phyloP scores from a whole-genome alignment of 2,888 invertebrate species.

The Lucinisca nassula region DNA sequence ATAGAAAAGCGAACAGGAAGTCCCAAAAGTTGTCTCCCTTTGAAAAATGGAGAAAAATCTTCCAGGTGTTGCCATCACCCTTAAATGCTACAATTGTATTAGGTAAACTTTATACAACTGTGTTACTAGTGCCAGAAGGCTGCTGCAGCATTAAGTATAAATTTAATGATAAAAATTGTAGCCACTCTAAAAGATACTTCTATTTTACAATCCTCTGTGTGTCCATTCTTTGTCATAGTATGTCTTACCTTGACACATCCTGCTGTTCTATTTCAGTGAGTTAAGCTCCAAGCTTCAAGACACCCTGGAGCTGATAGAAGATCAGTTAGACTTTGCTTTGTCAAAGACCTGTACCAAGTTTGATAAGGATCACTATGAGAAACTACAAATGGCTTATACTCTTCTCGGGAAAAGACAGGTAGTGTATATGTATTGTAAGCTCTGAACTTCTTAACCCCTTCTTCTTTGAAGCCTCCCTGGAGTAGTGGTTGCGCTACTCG shows the following conservation, averaged over 20 bases:
- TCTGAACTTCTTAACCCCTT: too few relatives aligned
- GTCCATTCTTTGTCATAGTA: too few relatives aligned
- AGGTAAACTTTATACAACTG: conserved; percentile 82
- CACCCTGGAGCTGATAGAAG: conserved; percentile 96
- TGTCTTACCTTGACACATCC: too few relatives aligned
- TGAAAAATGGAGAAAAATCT: conserved; percentile 81
- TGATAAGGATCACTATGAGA: conserved; percentile 93
- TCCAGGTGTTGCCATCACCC: conserved; percentile 93
- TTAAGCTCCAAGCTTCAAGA: conserved; percentile 96
- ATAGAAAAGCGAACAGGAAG: conserved; percentile 15
- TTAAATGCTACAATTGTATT: conserved; percentile 96
- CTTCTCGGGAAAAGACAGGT: conserved; percentile 94
- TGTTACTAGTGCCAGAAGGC: conserved; percentile 90
- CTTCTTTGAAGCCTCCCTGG: too few relatives aligned
- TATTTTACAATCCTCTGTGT: too few relatives aligned
- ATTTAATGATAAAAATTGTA: conserved; percentile 95
- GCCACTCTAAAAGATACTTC: conserved; percentile 89
- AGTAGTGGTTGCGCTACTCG: too few relatives aligned
- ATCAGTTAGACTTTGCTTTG: conserved; percentile 95
- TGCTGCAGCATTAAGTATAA: conserved; percentile 92
- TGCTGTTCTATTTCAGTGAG: conserved; percentile 90
- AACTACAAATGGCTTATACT: conserved; percentile 95
- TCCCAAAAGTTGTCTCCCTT: too few relatives aligned
- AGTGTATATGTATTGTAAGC: too few relatives aligned
- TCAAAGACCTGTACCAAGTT: conserved; percentile 93